These are phyloP conservation scores for Hirundichthys speculiger DNA, from an alignment of 2,113 vertebrate genomes.

Conservation along the genomic window DNA sequence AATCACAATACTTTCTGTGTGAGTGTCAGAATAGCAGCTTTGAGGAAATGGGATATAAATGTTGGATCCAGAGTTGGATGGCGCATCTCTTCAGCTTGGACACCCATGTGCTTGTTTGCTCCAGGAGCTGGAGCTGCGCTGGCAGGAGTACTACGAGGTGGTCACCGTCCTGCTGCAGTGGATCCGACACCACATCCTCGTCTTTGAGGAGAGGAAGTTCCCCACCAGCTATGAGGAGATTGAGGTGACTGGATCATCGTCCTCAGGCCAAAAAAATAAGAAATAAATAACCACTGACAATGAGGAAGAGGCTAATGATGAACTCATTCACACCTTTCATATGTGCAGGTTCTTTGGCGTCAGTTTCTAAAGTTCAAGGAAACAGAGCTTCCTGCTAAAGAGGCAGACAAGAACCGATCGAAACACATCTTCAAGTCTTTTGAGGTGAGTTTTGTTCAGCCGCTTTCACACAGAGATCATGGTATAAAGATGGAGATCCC, in stretches of 20 bases:
- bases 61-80: too few relatives aligned
- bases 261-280: fast-evolving
- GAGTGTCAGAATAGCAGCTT: too few relatives aligned
- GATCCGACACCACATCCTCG: conserved; percentile 87
- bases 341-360: conserved; percentile 88
- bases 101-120: not conserved
- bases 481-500: too few relatives aligned
- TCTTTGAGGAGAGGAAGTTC: conserved; percentile 90
- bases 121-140: conserved; percentile 94
- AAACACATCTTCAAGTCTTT: conserved; percentile 90
- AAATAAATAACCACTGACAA: fast-evolving
- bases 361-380: conserved; percentile 97
- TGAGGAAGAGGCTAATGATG: not conserved
- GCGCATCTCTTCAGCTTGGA: too few relatives aligned
- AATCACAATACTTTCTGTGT: too few relatives aligned
- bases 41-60: too few relatives aligned
- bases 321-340: not conserved
- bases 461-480: too few relatives aligned
- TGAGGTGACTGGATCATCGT: conserved; percentile 78
- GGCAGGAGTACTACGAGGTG: conserved; percentile 95
- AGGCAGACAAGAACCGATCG: conserved; percentile 93
- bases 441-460: conserved; percentile 74
- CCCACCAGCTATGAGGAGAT: conserved; percentile 93
- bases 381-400: conserved; percentile 91
- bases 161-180: conserved; percentile 92